Percentiles rank a stretch among this genome's conserved stretches.
Evolutionary conservation across 2,888 invertebrate genomes (phyloP).

Genomic region (Pseudococcus longispinus): DNA sequence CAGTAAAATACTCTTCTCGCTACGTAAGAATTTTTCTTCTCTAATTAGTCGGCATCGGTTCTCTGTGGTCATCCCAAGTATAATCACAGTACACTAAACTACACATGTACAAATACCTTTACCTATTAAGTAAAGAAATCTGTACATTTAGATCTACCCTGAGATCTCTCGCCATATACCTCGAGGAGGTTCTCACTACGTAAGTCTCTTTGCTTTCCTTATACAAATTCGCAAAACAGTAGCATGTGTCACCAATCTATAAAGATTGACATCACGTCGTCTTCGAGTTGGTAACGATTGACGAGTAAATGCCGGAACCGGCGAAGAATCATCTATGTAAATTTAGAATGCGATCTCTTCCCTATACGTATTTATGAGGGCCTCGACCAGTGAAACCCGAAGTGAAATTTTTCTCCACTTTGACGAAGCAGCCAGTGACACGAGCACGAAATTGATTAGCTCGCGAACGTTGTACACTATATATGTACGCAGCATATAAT

Average conservation of each 20-base stretch:
- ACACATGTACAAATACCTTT: background rate
- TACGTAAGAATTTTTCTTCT: background rate
- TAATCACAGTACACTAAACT: background rate
- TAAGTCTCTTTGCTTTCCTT: background rate
- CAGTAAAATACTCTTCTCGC: background rate
- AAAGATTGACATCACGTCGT: background rate
- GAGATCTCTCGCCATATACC: background rate
- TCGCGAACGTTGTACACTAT: background rate
- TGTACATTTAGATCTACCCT: too few relatives aligned
- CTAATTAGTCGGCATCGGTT: background rate
- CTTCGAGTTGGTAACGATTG: background rate
- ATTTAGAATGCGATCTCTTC: background rate
- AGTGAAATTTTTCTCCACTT: background rate
- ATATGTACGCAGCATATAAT: background rate
- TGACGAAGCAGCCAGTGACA: background rate
- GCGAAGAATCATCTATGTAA: background rate
- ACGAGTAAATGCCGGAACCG: conserved; percentile 10
- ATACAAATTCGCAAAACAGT: background rate
- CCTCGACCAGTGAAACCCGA: background rate
- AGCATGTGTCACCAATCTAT: background rate
- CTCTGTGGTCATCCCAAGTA: background rate
- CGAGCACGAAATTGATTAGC: conserved; percentile 1
- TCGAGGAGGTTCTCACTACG: background rate
- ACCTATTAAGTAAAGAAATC: background rate
- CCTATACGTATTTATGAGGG: background rate